Percentiles rank a stretch among this genome's conserved stretches.
Conservation (phyloP, 1,140 invertebrate species). For the Physella acuta region DNA sequence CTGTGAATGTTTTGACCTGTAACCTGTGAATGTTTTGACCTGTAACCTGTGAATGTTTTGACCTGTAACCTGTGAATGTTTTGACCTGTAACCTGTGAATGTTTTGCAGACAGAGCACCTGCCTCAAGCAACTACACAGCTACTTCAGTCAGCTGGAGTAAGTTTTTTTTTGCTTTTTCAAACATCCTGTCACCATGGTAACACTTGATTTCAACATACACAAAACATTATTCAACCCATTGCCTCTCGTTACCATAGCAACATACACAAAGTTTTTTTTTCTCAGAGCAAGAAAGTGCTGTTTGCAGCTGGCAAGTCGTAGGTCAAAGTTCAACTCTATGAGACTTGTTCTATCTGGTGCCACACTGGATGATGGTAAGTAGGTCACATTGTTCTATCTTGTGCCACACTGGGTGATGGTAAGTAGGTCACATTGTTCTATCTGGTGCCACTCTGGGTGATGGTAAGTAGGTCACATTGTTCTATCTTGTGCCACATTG, state of each 20-base stretch:
- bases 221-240: neutral
- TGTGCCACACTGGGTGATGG: constrained; percentile 6
- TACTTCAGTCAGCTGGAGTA: constrained; percentile 43
- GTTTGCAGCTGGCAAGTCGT: constrained; percentile 35
- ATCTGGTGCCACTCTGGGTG: neutral
- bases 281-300: constrained; percentile 43
- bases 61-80: too few relatives aligned
- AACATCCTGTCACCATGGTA: neutral
- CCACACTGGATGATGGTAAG: constrained; percentile 15
- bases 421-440: constrained; percentile 30
- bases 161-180: constrained; percentile 23
- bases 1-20: too few relatives aligned
- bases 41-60: too few relatives aligned
- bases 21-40: too few relatives aligned
- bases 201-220: neutral
- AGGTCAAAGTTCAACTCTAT: constrained; percentile 40
- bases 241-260: too few relatives aligned
- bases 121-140: constrained; percentile 33
- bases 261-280: neutral
- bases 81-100: too few relatives aligned
- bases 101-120: constrained; percentile 34
- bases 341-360: constrained; percentile 32
- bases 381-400: constrained; percentile 28
- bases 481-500: constrained; percentile 5
- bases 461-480: constrained; percentile 28